Evolutionary conservation across 1,140 invertebrate species (phyloP).

Genomic region (Aphis craccivora): DNA sequence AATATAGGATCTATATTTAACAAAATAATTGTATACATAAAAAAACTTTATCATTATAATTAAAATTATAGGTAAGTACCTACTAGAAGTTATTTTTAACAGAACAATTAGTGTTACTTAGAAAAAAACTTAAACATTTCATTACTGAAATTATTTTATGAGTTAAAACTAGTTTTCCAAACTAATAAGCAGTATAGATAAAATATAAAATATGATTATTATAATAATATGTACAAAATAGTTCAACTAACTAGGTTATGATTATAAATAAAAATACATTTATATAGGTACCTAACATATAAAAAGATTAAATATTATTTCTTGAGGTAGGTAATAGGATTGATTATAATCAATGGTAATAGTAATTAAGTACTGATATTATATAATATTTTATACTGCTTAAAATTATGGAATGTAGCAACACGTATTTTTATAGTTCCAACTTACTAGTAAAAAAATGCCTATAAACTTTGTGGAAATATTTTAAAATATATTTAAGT

Average conservation of each 20-base stretch:
- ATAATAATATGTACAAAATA: neutral
- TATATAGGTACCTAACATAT: neutral
- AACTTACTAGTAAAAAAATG: too few species aligned
- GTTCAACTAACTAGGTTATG: neutral
- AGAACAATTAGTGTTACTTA: neutral
- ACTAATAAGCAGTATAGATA: too few species aligned
- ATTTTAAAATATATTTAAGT: too few species aligned
- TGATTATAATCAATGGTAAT: too few species aligned
- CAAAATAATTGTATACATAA: neutral
- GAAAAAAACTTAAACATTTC: neutral
- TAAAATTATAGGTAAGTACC: neutral
- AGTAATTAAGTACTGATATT: neutral
- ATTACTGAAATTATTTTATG: neutral
- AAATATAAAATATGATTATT: too few species aligned
- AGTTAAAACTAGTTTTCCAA: neutral
- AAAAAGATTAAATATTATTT: neutral
- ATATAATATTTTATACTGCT: neutral
- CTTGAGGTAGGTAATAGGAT: neutral
- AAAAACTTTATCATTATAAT: neutral
- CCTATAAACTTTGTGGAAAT: too few species aligned
- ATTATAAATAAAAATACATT: neutral
- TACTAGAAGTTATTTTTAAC: neutral
- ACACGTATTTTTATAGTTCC: neutral
- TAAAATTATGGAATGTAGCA: neutral
- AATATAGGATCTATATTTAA: neutral